Percentiles rank a stretch among this genome's conserved stretches.
phyloP scores from a whole-genome alignment of 2,113 vertebrate genomes.

The Hyperopisus bebe region DNA sequence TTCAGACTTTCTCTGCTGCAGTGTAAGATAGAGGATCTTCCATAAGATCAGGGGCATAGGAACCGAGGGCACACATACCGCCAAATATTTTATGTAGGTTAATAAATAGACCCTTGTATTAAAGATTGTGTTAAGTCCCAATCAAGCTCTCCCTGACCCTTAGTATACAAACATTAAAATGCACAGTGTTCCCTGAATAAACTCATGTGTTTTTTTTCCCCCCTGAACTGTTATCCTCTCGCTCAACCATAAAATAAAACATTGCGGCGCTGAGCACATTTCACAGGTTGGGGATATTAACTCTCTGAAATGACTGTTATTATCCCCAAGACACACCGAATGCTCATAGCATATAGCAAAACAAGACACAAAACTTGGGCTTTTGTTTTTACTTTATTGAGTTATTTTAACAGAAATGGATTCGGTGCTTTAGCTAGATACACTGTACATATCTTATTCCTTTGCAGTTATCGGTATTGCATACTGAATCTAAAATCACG shows the following conservation, averaged over 20 bases:
- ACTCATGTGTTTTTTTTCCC: not conserved
- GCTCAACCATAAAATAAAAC: constrained; percentile 7
- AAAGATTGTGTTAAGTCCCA: not conserved
- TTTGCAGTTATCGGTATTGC: not conserved
- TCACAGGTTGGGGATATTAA: constrained; percentile 13
- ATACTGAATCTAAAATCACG: not conserved
- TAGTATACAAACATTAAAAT: not conserved
- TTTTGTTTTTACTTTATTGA: not conserved
- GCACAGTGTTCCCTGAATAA: not conserved
- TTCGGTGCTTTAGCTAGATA: not conserved
- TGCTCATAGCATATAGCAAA: not conserved
- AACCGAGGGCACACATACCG: not conserved
- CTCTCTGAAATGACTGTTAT: constrained; percentile 6
- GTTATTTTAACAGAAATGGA: constrained; percentile 2
- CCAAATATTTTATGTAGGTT: not conserved
- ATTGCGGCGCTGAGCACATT: not conserved
- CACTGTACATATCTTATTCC: not conserved
- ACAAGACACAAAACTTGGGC: not conserved
- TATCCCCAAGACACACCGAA: not conserved
- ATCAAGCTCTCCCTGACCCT: not conserved
- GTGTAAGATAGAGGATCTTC: not conserved
- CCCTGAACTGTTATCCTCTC: not conserved
- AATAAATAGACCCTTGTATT: not conserved
- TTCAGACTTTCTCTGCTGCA: not conserved
- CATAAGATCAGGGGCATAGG: not conserved